phyloP scores from a whole-genome alignment of 2,113 vertebrate species.

The Sylvia atricapilla region DNA sequence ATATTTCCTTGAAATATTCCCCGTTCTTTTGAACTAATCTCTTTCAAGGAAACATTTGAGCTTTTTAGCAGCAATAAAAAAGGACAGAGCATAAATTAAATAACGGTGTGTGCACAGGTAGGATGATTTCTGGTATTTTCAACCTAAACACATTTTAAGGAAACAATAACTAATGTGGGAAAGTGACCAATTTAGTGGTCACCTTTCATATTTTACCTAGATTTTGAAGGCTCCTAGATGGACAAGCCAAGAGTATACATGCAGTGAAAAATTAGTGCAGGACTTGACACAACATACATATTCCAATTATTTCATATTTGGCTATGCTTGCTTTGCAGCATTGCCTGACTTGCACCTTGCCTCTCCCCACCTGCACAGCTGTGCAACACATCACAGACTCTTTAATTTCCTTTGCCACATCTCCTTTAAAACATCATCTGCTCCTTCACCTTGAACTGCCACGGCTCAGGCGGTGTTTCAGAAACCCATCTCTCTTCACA shows the following conservation, averaged over 20 bases:
- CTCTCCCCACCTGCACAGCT: neutral
- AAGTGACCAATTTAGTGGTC: neutral
- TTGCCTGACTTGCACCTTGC: neutral
- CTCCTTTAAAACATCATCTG: neutral
- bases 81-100: neutral
- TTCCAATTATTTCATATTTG: neutral
- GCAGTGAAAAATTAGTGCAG: neutral
- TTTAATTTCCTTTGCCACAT: neutral
- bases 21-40: neutral
- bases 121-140: neutral
- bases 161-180: neutral
- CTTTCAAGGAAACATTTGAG: neutral
- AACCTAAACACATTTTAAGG: neutral
- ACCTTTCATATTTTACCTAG: neutral
- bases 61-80: neutral
- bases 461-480: neutral
- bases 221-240: neutral
- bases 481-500: neutral
- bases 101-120: neutral
- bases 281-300: neutral
- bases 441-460: neutral
- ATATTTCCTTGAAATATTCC: neutral
- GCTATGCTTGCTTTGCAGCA: neutral
- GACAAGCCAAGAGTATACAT: neutral
- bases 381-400: neutral